These are phyloP conservation scores for Phytoseiulus persimilis DNA, from an alignment of 2,888 invertebrate genomes.

Conservation along the genomic window DNA sequence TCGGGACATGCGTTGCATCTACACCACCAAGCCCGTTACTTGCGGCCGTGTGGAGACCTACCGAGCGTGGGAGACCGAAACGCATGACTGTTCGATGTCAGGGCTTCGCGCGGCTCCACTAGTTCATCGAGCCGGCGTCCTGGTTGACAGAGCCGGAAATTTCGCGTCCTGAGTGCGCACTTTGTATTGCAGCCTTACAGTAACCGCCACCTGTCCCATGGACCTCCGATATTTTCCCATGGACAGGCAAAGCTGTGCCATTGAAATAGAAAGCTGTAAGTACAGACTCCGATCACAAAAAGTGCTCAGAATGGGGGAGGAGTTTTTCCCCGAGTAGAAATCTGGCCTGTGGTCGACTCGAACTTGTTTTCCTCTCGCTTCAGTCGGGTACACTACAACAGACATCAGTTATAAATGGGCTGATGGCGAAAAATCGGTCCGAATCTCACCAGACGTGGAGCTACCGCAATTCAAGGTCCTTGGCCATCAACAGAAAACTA, in stretches of 20 bases:
- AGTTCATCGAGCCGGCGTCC: no score
- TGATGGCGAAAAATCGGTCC: slow-evolving; percentile 87
- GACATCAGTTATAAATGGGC: slow-evolving; percentile 95
- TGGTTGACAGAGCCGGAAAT: no score
- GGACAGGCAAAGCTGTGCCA: slow-evolving; percentile 87
- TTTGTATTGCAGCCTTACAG: slow-evolving; percentile 65
- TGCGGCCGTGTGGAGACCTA: no score
- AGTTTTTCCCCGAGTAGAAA: background rate
- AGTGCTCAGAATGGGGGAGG: background rate
- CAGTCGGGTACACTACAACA: slow-evolving; percentile 97
- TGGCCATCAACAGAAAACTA: slow-evolving; percentile 87
- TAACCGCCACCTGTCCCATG: slow-evolving; percentile 92
- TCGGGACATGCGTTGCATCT: no score
- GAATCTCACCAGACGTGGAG: slow-evolving; percentile 88
- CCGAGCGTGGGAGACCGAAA: no score
- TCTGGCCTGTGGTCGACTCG: background rate
- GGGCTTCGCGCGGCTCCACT: no score
- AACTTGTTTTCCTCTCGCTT: slow-evolving; percentile 47
- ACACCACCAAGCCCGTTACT: no score
- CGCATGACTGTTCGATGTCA: no score
- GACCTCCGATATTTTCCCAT: slow-evolving; percentile 91
- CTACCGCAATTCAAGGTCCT: slow-evolving; percentile 96
- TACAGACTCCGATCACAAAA: slow-evolving; percentile 51
- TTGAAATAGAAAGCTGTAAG: slow-evolving; percentile 97
- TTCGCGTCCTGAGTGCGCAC: background rate